phyloP scores from a whole-genome alignment of 2,888 invertebrate species.

The Agrotis puta region DNA sequence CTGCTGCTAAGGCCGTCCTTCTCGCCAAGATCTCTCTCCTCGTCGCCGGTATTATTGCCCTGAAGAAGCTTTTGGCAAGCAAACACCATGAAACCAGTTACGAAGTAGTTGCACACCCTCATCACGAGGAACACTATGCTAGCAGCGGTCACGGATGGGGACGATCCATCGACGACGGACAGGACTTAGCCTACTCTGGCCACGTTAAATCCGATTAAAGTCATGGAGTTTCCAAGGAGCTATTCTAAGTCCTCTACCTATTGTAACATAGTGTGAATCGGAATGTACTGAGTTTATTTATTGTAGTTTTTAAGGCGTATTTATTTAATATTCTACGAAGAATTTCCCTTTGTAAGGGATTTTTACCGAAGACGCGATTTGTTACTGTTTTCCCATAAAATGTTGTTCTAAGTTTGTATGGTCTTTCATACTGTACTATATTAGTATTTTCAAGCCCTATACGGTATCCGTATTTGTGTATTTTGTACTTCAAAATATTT shows the following conservation, averaged over 20 bases:
- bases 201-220: constrained; percentile 85
- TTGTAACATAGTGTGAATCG: constrained; percentile 62
- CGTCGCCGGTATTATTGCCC: constrained; percentile 93
- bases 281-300: constrained; percentile 81
- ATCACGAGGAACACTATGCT: constrained; percentile 90
- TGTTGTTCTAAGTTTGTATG: constrained; percentile 88
- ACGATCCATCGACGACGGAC: constrained; percentile 87
- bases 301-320: constrained; percentile 82
- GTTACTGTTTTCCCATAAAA: constrained; percentile 86
- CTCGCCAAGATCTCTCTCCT: constrained; percentile 96
- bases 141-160: constrained; percentile 93
- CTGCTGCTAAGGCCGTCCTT: constrained; percentile 96
- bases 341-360: constrained; percentile 83
- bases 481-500: constrained; percentile 78
- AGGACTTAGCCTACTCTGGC: constrained; percentile 91
- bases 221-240: constrained; percentile 72
- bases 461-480: constrained; percentile 90
- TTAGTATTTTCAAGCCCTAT: constrained; percentile 86
- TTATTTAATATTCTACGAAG: constrained; percentile 84
- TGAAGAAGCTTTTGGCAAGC: constrained; percentile 93
- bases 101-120: constrained; percentile 94
- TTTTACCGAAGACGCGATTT: constrained; percentile 70
- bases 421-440: constrained; percentile 83
- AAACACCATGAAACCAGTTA: constrained; percentile 93
- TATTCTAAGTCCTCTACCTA: constrained; percentile 69